phyloP scores from a whole-genome alignment of 2,113 vertebrate species.

The Scalopus aquaticus region DNA sequence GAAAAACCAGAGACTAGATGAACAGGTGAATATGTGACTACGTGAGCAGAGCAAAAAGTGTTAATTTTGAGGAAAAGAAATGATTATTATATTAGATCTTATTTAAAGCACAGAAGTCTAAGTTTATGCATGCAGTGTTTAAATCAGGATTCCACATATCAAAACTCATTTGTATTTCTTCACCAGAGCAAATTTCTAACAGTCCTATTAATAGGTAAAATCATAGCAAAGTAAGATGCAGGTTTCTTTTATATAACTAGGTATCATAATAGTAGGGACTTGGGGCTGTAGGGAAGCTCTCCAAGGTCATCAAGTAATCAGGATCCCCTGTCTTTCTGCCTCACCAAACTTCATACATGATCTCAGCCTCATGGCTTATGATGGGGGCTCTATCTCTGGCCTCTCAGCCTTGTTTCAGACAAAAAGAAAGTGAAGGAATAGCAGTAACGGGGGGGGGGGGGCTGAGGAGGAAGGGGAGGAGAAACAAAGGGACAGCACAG shows the following conservation, averaged over 20 bases:
- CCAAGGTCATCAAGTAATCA: not conserved
- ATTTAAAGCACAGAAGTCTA: slow-evolving; percentile 29
- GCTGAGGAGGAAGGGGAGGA: not conserved
- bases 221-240: not conserved
- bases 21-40: too few relatives aligned
- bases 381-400: not conserved
- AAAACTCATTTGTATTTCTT: slow-evolving; percentile 39
- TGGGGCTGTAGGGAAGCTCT: not conserved
- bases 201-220: slow-evolving; percentile 34
- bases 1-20: too few relatives aligned
- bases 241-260: not conserved
- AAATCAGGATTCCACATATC: slow-evolving; percentile 40
- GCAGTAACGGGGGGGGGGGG: not conserved
- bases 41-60: too few relatives aligned
- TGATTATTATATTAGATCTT: slow-evolving; percentile 32
- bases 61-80: slow-evolving; percentile 10
- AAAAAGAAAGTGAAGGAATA: not conserved
- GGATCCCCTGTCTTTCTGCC: not conserved
- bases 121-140: not conserved
- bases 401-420: not conserved
- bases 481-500: not conserved
- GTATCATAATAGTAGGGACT: not conserved
- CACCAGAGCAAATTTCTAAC: not conserved
- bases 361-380: not conserved
- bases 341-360: not conserved